phyloP scores from a whole-genome alignment of 2,797 vertebrate species.

The Smutsia temminckii region DNA sequence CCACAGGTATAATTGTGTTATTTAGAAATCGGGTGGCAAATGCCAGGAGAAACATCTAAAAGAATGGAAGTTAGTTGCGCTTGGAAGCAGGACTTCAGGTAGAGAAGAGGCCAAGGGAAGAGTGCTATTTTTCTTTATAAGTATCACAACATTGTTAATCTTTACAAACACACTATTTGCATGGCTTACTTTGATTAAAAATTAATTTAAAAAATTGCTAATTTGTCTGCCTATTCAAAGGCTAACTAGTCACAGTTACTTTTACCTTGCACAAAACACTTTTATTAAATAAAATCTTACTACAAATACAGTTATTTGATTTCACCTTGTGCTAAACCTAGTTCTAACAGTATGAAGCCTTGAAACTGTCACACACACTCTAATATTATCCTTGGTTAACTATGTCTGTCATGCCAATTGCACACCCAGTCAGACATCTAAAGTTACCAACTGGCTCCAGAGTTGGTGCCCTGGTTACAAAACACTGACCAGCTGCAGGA shows the following conservation, averaged over 20 bases:
- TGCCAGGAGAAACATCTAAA: background rate
- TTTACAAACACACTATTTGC: background rate
- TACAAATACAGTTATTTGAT: slow-evolving; percentile 20
- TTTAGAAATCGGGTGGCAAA: background rate
- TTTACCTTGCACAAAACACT: slow-evolving; percentile 27
- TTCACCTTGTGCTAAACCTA: slow-evolving; percentile 58
- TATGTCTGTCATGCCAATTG: slow-evolving; percentile 32
- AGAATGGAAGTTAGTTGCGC: background rate
- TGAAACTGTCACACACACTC: slow-evolving; percentile 21
- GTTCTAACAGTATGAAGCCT: slow-evolving; percentile 48
- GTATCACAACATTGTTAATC: background rate
- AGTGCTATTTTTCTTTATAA: background rate
- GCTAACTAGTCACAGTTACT: background rate
- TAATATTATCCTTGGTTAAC: slow-evolving; percentile 60
- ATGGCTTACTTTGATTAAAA: slow-evolving; percentile 2
- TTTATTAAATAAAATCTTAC: slow-evolving; percentile 31
- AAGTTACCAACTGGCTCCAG: slow-evolving; percentile 26
- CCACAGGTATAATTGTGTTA: background rate
- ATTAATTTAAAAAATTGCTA: background rate
- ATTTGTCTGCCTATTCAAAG: background rate
- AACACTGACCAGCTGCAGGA: slow-evolving; percentile 63
- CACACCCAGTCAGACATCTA: slow-evolving; percentile 51
- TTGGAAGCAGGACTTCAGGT: background rate
- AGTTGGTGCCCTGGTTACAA: slow-evolving; percentile 64
- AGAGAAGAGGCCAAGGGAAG: background rate